Evolutionary conservation across 2,888 invertebrate species (phyloP).

Genomic region (Hypsopygia costalis): DNA sequence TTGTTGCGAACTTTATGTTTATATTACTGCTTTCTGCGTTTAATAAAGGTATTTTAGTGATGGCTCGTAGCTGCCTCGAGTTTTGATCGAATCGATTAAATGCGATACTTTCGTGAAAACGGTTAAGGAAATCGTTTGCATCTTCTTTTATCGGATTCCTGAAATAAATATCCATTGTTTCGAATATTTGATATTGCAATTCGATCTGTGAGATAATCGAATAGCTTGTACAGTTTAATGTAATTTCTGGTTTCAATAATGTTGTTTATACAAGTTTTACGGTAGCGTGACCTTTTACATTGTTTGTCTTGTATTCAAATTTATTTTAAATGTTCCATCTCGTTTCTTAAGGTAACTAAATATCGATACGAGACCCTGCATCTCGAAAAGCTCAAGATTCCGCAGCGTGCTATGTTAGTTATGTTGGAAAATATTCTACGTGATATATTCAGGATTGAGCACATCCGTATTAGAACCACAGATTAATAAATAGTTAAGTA

Average conservation of each 20-base stretch:
- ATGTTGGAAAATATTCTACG: too few relatives aligned
- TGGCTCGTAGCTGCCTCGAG: not conserved
- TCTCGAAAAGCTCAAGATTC: too few relatives aligned
- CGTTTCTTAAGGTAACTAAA: too few relatives aligned
- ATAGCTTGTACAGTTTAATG: not conserved
- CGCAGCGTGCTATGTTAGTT: too few relatives aligned
- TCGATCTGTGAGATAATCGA: not conserved
- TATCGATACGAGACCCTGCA: too few relatives aligned
- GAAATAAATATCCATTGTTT: not conserved
- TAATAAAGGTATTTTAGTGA: conserved; percentile 16
- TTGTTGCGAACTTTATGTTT: conserved; percentile 33
- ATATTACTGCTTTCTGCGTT: conserved; percentile 22
- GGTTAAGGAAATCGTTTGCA: not conserved
- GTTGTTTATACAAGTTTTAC: too few relatives aligned
- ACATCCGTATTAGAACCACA: too few relatives aligned
- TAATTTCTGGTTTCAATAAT: not conserved
- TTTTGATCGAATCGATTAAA: not conserved
- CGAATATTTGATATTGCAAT: not conserved
- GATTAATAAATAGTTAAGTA: too few relatives aligned
- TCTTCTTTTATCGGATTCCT: not conserved
- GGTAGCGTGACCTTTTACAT: too few relatives aligned
- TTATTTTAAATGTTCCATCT: too few relatives aligned
- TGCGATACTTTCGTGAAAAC: not conserved
- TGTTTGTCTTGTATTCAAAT: too few relatives aligned
- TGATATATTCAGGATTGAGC: too few relatives aligned